These are phyloP conservation scores for Plutomurus gul DNA, from an alignment of 1,140 invertebrate species.

Conservation along the genomic window DNA sequence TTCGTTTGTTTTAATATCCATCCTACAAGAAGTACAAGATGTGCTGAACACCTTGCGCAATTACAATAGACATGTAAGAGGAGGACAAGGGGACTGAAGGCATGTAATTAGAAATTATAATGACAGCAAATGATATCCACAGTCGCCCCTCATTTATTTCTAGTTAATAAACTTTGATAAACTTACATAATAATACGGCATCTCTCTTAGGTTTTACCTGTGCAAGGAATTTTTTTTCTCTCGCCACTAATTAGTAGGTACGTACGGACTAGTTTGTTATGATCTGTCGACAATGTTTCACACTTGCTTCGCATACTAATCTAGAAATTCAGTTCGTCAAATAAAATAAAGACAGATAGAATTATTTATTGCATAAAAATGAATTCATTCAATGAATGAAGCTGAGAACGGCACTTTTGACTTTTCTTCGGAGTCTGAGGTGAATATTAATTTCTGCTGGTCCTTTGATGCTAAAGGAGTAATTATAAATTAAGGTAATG, in stretches of 20 bases:
- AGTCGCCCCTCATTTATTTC: too few relatives aligned
- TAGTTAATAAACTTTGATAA: too few relatives aligned
- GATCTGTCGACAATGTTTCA: conserved; percentile 15
- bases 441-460: conserved; percentile 20
- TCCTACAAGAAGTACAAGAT: not conserved
- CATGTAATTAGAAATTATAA: conserved; percentile 29
- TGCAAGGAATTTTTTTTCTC: too few relatives aligned
- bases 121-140: conserved; percentile 21
- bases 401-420: too few relatives aligned
- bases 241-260: not conserved
- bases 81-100: conserved; percentile 12
- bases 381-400: too few relatives aligned
- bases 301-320: conserved; percentile 4
- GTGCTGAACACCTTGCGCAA: conserved; percentile 14
- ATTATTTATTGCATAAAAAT: too few relatives aligned
- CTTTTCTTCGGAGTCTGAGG: too few relatives aligned
- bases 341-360: too few relatives aligned
- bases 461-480: not conserved
- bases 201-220: too few relatives aligned
- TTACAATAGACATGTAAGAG: conserved; percentile 27
- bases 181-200: too few relatives aligned
- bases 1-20: too few relatives aligned
- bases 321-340: too few relatives aligned
- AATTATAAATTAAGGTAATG: conserved; percentile 26
- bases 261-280: not conserved